phyloP scores from a whole-genome alignment of 2,888 invertebrate species.

The Eustalomyia histrio region DNA sequence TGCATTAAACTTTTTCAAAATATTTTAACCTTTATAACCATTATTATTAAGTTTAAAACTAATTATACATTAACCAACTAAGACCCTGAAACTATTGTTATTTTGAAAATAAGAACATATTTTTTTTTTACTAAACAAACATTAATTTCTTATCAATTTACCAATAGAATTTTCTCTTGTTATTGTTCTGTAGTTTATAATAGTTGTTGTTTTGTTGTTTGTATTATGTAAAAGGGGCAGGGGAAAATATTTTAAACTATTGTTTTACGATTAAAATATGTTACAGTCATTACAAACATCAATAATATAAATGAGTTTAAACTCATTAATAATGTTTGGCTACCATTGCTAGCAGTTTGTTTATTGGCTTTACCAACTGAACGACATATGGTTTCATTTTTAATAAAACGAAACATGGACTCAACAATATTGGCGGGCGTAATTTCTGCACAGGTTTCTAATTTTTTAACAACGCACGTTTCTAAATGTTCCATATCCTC shows the following conservation, averaged over 20 bases:
- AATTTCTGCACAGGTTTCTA: slow-evolving; percentile 75
- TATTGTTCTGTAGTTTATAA: neutral
- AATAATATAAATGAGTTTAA: slow-evolving; percentile 26
- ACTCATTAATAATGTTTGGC: slow-evolving; percentile 14
- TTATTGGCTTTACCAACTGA: slow-evolving; percentile 56
- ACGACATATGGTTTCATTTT: slow-evolving; percentile 76
- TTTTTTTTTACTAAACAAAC: neutral
- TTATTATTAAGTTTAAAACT: neutral
- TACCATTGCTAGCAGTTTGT: slow-evolving; percentile 34
- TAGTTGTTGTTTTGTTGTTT: slow-evolving; percentile 1
- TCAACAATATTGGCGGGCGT: slow-evolving; percentile 77
- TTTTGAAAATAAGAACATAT: neutral
- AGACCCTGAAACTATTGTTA: neutral
- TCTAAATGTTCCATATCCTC: slow-evolving; percentile 74
- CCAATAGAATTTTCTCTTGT: slow-evolving; percentile 20
- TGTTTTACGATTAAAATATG: slow-evolving; percentile 43
- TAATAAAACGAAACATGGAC: slow-evolving; percentile 77
- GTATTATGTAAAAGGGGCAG: neutral
- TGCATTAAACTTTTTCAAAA: neutral
- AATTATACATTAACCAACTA: slow-evolving; percentile 1
- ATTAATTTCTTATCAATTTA: slow-evolving; percentile 20
- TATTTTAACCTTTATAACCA: neutral
- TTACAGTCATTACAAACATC: slow-evolving; percentile 26
- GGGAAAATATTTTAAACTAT: slow-evolving; percentile 28
- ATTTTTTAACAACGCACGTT: slow-evolving; percentile 73